Evolutionary conservation across 37 sponge, comb jelly and placozoan species (phyloP), one percentile per base, ranked within the genome.

Genomic region (Diacarnus erythraeanus): DNA sequence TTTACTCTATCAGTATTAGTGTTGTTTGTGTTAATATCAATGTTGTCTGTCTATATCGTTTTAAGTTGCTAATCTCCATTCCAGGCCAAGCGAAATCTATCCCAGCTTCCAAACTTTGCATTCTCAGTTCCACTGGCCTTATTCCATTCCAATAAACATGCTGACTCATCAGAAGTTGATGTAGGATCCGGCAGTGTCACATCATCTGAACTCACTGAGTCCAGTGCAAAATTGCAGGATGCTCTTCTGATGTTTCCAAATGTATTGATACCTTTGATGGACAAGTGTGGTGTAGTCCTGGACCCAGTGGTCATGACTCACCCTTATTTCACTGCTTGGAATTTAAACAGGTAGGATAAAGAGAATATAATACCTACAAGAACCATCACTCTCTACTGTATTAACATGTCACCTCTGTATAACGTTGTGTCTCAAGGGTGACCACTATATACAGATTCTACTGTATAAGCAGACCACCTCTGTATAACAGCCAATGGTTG

Each of bases 31-130:
- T n/a, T n/a, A n/a, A n/a, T n/a, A n/a, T n/a, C n/a, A n/a, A n/a
- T n/a, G n/a, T n/a, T n/a, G n/a, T n/a, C n/a, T n/a, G n/a, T n/a
- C n/a, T n/a, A n/a, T n/a, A n/a, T n/a, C n/a, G n/a, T n/a, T n/a
- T n/a, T n/a, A n/a, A n/a, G n/a, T n/a, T n/a, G n/a, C n/a, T n/a
- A n/a, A n/a, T n/a, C n/a, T n/a, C n/a, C 37, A 34, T 15, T 76
- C 10, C 64, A 94, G 95, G 18, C 64, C 2, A 17, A 34, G 8
- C 83, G 83, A 41, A 97, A 92, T 63, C 79, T 97, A 1, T 85
- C 85, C 42, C 90, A 94, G 79, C 87, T 97, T 0, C 97, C 97
- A 9, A 97, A 97, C 74, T 91, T 90, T 79, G 89, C 97, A 17
- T 88, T 93, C 47, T 94, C 97, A 3, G 42, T 88, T 41, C 81